phyloP scores from a whole-genome alignment of 2,797 vertebrate genomes.

The Alca torda region DNA sequence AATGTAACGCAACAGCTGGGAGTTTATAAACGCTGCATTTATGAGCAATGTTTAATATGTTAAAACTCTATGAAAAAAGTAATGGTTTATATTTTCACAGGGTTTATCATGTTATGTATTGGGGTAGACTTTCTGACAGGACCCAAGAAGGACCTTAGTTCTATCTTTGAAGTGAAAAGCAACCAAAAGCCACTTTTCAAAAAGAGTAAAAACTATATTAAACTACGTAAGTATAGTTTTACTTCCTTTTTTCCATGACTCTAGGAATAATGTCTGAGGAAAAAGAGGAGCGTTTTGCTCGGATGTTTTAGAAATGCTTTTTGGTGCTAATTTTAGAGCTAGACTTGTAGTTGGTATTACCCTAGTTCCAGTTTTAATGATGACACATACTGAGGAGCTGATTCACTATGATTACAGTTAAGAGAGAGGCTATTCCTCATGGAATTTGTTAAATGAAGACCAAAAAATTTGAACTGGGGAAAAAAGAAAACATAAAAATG shows the following conservation, averaged over 20 bases:
- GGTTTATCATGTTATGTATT: constrained; percentile 68
- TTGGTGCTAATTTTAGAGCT: not conserved
- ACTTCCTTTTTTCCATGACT: not conserved
- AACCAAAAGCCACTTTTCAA: constrained; percentile 59
- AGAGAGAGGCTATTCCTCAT: not conserved
- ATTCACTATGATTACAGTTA: not conserved
- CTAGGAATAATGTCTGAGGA: not conserved
- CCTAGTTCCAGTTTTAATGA: not conserved
- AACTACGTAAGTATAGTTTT: constrained; percentile 71
- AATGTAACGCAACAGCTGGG: not conserved
- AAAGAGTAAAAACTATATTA: constrained; percentile 65
- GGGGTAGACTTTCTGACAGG: constrained; percentile 53
- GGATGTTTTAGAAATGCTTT: not conserved
- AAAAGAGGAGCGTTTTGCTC: not conserved
- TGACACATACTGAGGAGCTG: not conserved
- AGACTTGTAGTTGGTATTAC: not conserved
- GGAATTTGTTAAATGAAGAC: not conserved
- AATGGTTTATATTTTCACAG: constrained; percentile 50
- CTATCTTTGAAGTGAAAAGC: constrained; percentile 65
- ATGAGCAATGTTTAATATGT: not conserved
- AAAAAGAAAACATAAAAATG: not conserved
- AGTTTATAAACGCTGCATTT: not conserved
- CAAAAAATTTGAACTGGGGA: not conserved
- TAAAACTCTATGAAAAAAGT: not conserved
- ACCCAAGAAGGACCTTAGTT: constrained; percentile 61